Base-by-base conservation (phyloP, 2,888 invertebrate genomes). In the Lamellibrachia satsuma region DNA sequence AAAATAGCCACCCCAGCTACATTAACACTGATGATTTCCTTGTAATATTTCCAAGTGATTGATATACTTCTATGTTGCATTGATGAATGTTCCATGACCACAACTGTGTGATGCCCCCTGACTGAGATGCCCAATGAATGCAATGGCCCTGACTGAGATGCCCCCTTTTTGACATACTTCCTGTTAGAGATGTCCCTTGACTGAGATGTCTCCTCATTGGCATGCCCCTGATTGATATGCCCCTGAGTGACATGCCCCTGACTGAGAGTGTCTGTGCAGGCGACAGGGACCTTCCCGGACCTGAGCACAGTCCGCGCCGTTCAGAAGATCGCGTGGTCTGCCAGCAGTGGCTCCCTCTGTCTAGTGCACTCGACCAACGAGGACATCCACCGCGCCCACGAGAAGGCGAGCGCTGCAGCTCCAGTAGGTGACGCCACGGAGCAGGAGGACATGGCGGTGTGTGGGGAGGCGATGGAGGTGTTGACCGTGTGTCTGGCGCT, bases 391-490 rank as follows among this genome's bases (percentile, higher is more conserved):
- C 97, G 97, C 57, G 96, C 97, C 92, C 97, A 98, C 93, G 96
- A 96, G 93, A 92, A 92, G 92, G 22, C 52, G n/a, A 52, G 55
- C n/a, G 52, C 52, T 52, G 39, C 39, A n/a, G 55, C 27, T 75
- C 6, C 15, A 95, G 92, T 95, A 94, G 91, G 93, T 90, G 22
- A 93, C 94, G 55, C 94, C 57, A 94, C 95, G 52, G 96, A 97
- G 90, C 93, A 94, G 52, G 96, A 96, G 93, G 96, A 97, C 93
- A 95, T 96, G 91, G 94, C 95, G 97, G 98, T 98, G 95, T 98
- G 98, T 95, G 98, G 98, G 95, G 99, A 99, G 97, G 98, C 99
- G 92, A 97, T 99, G 96, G 99, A 99, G 97, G 98, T 99, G 93
- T 97, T 99, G 94, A 98, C 98, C 92, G 98, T 99, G 94, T 98